Evolutionary conservation across 2,113 vertebrate genomes (phyloP).

Genomic region (Trinectes maculatus): DNA sequence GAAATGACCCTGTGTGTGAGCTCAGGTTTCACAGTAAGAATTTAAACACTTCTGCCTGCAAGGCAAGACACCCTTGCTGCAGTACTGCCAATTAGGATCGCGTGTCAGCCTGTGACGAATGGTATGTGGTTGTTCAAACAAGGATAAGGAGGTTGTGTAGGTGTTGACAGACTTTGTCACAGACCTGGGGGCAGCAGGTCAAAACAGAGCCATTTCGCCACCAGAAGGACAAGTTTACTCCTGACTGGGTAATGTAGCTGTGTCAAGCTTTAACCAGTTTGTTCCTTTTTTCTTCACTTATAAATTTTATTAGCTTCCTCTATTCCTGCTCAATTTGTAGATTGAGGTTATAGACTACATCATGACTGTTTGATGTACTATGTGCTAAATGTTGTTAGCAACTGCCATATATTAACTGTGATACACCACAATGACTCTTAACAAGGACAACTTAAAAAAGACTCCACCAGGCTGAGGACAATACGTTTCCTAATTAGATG

Average conservation of each 20-base stretch:
- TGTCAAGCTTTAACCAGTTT: background rate
- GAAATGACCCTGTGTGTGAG: slow-evolving; percentile 47
- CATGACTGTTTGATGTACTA: slow-evolving; percentile 7
- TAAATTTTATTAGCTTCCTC: background rate
- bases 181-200: slow-evolving; percentile 54
- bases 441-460: slow-evolving; percentile 9
- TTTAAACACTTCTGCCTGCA: slow-evolving; percentile 60
- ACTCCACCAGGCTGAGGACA: too few relatives aligned
- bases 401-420: too few relatives aligned
- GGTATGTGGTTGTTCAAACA: slow-evolving; percentile 67
- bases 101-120: slow-evolving; percentile 75
- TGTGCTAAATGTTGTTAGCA: too few relatives aligned
- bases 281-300: background rate
- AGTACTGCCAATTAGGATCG: slow-evolving; percentile 78
- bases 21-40: slow-evolving; percentile 70
- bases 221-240: slow-evolving; percentile 59
- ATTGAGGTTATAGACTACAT: too few relatives aligned
- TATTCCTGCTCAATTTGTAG: background rate
- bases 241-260: slow-evolving; percentile 12
- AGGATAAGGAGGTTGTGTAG: slow-evolving; percentile 52
- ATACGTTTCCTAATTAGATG: too few relatives aligned
- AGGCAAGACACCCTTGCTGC: slow-evolving; percentile 47
- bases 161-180: slow-evolving; percentile 70
- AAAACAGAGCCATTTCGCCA: slow-evolving; percentile 62
- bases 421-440: slow-evolving; percentile 7